phyloP scores from a whole-genome alignment of 2,113 vertebrate species.

The Gopherus evgoodei region DNA sequence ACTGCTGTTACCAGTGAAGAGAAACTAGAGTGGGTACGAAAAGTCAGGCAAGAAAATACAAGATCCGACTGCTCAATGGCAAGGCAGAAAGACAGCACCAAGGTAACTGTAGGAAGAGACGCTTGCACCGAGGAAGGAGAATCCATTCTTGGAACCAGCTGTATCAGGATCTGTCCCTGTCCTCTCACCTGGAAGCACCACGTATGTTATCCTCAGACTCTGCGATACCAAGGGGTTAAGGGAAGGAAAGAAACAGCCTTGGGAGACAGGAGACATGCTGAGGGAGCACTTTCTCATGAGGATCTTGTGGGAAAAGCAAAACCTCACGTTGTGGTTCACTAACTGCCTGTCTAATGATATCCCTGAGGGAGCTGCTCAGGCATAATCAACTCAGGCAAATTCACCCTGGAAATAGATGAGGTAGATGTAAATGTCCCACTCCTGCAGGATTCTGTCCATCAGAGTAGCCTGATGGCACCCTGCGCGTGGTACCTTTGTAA shows the following conservation, averaged over 20 bases:
- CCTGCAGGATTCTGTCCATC: accelerated
- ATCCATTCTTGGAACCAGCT: not conserved
- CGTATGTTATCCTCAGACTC: not conserved
- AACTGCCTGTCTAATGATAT: slow-evolving; percentile 29
- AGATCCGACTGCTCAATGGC: not conserved
- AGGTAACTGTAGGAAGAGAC: accelerated
- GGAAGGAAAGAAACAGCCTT: not conserved
- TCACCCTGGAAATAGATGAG: not conserved
- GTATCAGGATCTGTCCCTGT: accelerated
- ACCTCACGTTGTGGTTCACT: slow-evolving; percentile 49
- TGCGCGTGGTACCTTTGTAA: not conserved
- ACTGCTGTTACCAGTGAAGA: not conserved
- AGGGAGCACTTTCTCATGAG: slow-evolving; percentile 24
- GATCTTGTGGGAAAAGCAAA: slow-evolving; percentile 53
- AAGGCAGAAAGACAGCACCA: accelerated
- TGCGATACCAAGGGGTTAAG: accelerated
- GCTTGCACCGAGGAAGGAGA: accelerated
- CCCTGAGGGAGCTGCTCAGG: slow-evolving; percentile 34
- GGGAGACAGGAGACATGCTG: not conserved
- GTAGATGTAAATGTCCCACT: not conserved
- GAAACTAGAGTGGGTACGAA: accelerated
- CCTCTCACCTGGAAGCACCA: not conserved
- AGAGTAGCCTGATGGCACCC: not conserved
- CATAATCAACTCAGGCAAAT: slow-evolving; percentile 30
- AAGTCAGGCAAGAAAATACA: accelerated